Conservation (phyloP, 2,113 vertebrate genomes). For the Phrynosoma platyrhinos region DNA sequence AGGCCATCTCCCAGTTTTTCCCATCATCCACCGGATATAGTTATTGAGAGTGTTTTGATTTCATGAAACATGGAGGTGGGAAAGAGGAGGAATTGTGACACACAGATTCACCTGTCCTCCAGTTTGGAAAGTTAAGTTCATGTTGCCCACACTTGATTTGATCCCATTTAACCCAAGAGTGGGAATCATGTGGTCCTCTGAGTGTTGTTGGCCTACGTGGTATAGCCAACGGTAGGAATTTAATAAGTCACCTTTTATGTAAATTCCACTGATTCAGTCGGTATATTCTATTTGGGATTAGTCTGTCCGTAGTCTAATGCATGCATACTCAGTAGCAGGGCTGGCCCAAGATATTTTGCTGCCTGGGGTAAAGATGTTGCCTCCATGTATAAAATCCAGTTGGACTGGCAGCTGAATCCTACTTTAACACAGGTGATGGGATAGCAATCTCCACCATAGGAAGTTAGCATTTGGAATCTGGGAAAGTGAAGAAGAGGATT, state of each 20-base stretch:
- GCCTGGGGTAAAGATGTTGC: too few species aligned
- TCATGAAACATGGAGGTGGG: neutral
- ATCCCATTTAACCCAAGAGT: neutral
- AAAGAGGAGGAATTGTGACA: neutral
- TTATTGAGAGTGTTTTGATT: slow-evolving; percentile 13
- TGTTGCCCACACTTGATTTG: neutral
- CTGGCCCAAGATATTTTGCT: too few species aligned
- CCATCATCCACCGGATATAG: neutral
- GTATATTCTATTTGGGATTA: too few species aligned
- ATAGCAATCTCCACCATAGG: neutral
- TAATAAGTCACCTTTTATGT: too few species aligned
- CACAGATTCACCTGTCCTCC: neutral
- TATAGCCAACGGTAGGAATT: too few species aligned
- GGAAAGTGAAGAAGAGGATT: too few species aligned
- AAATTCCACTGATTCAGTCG: too few species aligned
- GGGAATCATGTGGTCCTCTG: too few species aligned
- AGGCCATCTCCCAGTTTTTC: slow-evolving; percentile 5
- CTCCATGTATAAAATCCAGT: neutral
- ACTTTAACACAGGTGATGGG: neutral
- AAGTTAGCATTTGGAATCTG: neutral
- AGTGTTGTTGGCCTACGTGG: too few species aligned
- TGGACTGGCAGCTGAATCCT: neutral
- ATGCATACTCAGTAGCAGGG: too few species aligned
- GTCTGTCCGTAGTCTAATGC: too few species aligned
- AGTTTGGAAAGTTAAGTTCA: neutral